These are phyloP conservation scores for Cylloceria caligata DNA, from an alignment of 2,888 invertebrate species.

Conservation along the genomic window DNA sequence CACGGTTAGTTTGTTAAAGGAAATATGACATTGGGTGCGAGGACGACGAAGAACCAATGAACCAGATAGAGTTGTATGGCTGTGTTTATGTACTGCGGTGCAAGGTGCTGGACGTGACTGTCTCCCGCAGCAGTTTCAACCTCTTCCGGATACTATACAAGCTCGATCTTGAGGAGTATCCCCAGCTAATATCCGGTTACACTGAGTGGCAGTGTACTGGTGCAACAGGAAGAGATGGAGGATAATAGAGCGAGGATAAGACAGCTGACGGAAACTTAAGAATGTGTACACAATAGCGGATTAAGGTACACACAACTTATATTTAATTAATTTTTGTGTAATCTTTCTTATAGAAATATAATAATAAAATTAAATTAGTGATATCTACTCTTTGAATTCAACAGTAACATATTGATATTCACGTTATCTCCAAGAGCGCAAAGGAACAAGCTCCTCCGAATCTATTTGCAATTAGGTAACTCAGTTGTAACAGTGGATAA, in stretches of 20 bases:
- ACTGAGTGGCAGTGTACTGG: slow-evolving; percentile 9
- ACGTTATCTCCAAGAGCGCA: too few species aligned
- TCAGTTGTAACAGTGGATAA: too few species aligned
- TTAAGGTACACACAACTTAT: background rate
- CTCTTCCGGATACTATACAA: slow-evolving; percentile 47
- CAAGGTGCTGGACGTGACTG: slow-evolving; percentile 54
- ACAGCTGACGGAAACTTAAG: slow-evolving; percentile 38
- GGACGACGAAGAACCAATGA: slow-evolving; percentile 10
- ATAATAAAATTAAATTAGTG: background rate
- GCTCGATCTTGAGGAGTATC: slow-evolving; percentile 32
- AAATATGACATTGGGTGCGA: background rate
- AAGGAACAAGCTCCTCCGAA: too few species aligned
- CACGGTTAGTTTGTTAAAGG: slow-evolving; percentile 29
- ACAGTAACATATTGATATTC: too few species aligned
- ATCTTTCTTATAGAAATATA: background rate
- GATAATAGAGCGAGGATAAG: slow-evolving; percentile 26
- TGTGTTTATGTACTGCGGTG: slow-evolving; percentile 12
- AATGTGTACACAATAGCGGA: slow-evolving; percentile 21
- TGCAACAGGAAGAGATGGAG: slow-evolving; percentile 28
- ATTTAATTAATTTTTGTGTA: background rate
- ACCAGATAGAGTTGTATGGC: slow-evolving; percentile 21
- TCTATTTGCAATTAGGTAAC: too few species aligned
- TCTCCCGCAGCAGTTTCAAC: slow-evolving; percentile 58
- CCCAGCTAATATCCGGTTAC: slow-evolving; percentile 60
- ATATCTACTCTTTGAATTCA: background rate